phyloP scores from a whole-genome alignment of 2,888 invertebrate genomes.

The Herminia tarsipennalis region DNA sequence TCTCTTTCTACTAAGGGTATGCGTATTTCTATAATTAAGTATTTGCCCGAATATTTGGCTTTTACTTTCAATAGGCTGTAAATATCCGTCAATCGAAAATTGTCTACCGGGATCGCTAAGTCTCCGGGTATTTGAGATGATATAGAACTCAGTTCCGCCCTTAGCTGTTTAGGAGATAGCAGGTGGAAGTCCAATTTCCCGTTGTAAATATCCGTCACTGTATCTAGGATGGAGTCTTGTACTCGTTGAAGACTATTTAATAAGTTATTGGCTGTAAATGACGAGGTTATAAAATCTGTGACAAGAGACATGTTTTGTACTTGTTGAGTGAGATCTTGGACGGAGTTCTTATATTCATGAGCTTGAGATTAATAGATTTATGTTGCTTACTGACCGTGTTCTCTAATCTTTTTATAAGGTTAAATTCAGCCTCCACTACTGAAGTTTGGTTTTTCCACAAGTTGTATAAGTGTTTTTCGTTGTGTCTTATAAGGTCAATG shows the following conservation, averaged over 20 bases:
- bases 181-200: conserved; percentile 13
- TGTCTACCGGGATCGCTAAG: not conserved
- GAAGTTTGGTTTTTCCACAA: conserved; percentile 13
- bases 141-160: not conserved
- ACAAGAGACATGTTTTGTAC: not conserved
- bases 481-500: conserved; percentile 9
- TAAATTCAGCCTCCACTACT: conserved; percentile 8
- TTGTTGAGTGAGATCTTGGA: not conserved
- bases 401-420: conserved; percentile 9
- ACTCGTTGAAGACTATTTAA: not conserved
- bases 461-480: conserved; percentile 1
- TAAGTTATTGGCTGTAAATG: not conserved
- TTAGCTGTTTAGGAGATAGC: not conserved
- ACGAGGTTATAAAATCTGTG: not conserved
- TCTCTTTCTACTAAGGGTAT: conserved; percentile 1
- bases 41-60: not conserved
- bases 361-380: conserved; percentile 4
- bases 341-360: no score
- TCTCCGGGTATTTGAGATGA: not conserved
- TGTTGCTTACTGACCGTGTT: not conserved
- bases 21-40: not conserved
- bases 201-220: conserved; percentile 8
- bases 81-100: conserved; percentile 1
- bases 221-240: conserved; percentile 6
- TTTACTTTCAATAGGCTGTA: conserved; percentile 5